Conservation (phyloP, 2,797 vertebrate genomes). For the Todus mexicanus region DNA sequence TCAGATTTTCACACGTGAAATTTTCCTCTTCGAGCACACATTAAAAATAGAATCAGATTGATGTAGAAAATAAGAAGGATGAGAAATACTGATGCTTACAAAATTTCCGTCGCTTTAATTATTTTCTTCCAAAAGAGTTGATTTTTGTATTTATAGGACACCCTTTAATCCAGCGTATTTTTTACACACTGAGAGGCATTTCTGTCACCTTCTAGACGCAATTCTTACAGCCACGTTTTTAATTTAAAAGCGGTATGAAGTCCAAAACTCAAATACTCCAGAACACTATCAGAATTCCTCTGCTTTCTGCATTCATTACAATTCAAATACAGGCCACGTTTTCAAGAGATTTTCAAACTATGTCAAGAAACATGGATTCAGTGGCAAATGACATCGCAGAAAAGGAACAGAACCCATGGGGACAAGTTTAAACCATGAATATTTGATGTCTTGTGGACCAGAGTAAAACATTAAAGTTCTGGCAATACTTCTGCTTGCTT, state of each 20-base stretch:
- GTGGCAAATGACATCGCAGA: not conserved
- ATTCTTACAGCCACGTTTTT: not conserved
- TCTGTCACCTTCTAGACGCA: not conserved
- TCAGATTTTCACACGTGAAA: not conserved
- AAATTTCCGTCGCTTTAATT: not conserved
- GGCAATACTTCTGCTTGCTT: not conserved
- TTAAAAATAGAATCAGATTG: not conserved
- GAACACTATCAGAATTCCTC: not conserved
- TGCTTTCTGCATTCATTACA: not conserved
- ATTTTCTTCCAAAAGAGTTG: not conserved
- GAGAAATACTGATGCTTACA: not conserved
- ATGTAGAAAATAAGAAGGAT: not conserved
- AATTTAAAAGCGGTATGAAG: not conserved
- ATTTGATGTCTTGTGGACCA: not conserved
- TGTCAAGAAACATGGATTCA: not conserved
- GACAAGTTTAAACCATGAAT: not conserved
- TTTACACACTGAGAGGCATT: not conserved
- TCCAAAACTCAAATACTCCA: not conserved
- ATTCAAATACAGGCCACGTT: not conserved
- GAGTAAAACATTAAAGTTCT: not conserved
- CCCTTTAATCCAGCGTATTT: not conserved
- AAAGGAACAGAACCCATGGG: not conserved
- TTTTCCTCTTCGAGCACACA: not conserved
- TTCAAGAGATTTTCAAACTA: not conserved
- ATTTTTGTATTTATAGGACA: not conserved